Base-by-base conservation (phyloP, 2,113 vertebrate species). In the Mus musculus region DNA sequence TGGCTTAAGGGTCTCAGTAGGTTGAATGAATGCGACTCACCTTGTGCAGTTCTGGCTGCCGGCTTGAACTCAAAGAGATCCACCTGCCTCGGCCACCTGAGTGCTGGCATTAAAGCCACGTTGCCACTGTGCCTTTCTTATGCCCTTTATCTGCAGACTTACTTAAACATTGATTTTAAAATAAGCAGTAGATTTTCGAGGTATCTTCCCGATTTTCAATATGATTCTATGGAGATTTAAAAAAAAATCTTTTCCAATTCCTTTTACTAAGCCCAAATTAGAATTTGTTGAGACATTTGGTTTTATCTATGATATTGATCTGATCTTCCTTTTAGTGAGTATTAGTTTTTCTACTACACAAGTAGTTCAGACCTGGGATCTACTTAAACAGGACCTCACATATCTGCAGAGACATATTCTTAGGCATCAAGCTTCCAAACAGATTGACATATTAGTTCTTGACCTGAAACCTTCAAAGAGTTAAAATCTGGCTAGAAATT, bases 401-500 rank as follows among this genome's bases (percentile, higher is more conserved):
- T 49, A 81, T 61, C 28, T 14, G 73, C 72, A 92, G 88, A 82
- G 91, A 89, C 3, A 89, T 54, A 90, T 92, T 82, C 8, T 69
- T 3, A 93, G 80, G 19, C 56, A 82, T 81, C 20, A 96, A 90
- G 59, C 30, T 90, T 77, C 71, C 88, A 61, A 96, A 91, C 49
- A 92, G 63, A 93, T 76, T 91, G 92, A 93, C 7, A 42, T 91
- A 77, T 61, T 93, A 89, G 91, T n/a, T 94, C n/a, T 67, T 95
- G 10, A 90, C 24, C 76, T 91, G 90, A 72, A 2, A 81, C 72
- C 28, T 92, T 94, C 63, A 85, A 93, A 46, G 28, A 85, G 90
- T 96, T 96, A 88, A 97, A 95, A 95, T 91, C 69, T 89, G 26
- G 6, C 14, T 71, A 86, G 81, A 80, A 94, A 93, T 8, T 59